phyloP scores from a whole-genome alignment of 1,140 invertebrate species.

The fruit fly (Drosophila melanogaster) region DNA sequence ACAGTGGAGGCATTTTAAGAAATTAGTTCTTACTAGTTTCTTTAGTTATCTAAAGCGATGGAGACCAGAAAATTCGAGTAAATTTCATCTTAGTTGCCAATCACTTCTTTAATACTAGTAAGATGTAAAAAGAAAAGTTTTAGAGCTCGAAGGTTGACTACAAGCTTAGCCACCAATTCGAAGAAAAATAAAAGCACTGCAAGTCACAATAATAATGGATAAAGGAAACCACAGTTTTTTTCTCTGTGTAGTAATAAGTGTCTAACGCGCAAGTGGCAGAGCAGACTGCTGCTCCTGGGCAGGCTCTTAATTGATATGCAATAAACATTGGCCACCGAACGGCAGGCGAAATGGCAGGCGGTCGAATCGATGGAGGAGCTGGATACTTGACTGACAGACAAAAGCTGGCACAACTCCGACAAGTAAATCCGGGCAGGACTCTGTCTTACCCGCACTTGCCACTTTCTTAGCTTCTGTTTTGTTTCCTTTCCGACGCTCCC shows the following conservation, averaged over 20 bases:
- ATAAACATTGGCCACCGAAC: conserved; percentile 69
- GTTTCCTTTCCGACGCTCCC: conserved; percentile 48
- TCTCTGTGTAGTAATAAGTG: conserved; percentile 14
- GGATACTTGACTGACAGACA: conserved; percentile 56
- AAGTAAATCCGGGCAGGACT: conserved; percentile 47
- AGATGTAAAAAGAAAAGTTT: no score
- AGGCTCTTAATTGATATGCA: conserved; percentile 74
- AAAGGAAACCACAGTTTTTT: background rate
- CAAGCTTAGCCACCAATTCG: no score
- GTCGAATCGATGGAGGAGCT: conserved; percentile 25
- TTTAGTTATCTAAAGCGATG: no score
- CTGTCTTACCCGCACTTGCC: conserved; percentile 31
- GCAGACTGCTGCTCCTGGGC: background rate
- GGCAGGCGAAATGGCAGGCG: conserved; percentile 1
- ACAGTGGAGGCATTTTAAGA: no score
- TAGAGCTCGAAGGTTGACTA: no score
- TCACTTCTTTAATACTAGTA: no score
- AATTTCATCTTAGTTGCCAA: no score
- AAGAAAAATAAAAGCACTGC: no score
- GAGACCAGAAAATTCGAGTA: no score
- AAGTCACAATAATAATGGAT: no score
- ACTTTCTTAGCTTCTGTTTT: conserved; percentile 62
- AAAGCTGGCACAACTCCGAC: conserved; percentile 56
- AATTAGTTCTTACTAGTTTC: no score
- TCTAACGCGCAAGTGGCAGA: conserved; percentile 29